A percentile compares a stretch with the other conserved stretches of the same genome.
Evolutionary conservation across 2,113 vertebrate species (phyloP).

Genomic region (Eulemur rufifrons): DNA sequence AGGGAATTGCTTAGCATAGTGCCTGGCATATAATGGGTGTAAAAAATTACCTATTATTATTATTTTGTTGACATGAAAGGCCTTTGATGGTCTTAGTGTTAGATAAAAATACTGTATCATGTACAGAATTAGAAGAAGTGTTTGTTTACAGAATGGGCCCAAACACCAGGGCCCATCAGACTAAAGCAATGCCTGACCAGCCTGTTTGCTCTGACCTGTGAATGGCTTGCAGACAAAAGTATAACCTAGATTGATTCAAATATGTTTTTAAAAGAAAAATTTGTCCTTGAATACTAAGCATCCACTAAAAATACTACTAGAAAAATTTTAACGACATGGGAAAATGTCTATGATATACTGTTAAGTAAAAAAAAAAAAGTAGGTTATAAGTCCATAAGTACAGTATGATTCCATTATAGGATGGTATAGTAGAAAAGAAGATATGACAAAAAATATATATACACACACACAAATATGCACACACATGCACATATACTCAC

Average conservation of each 20-base stretch:
- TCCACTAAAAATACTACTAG: background rate
- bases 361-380: background rate
- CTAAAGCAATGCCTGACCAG: background rate
- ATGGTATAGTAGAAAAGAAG: background rate
- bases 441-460: background rate
- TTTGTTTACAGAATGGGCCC: background rate
- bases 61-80: background rate
- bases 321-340: background rate
- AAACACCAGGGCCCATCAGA: background rate
- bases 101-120: background rate
- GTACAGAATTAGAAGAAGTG: background rate
- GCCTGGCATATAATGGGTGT: background rate
- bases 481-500: too few relatives aligned
- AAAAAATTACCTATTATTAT: background rate
- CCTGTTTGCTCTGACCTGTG: background rate
- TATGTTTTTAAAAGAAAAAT: slow-evolving; percentile 34
- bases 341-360: background rate
- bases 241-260: background rate
- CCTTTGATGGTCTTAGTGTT: background rate
- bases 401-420: background rate
- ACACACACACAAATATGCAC: too few relatives aligned
- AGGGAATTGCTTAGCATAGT: background rate
- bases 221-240: background rate
- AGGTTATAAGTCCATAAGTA: background rate
- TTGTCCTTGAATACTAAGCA: background rate